phyloP scores from a whole-genome alignment of 2,797 vertebrate genomes.

The Lepilemur septentrionalis region DNA sequence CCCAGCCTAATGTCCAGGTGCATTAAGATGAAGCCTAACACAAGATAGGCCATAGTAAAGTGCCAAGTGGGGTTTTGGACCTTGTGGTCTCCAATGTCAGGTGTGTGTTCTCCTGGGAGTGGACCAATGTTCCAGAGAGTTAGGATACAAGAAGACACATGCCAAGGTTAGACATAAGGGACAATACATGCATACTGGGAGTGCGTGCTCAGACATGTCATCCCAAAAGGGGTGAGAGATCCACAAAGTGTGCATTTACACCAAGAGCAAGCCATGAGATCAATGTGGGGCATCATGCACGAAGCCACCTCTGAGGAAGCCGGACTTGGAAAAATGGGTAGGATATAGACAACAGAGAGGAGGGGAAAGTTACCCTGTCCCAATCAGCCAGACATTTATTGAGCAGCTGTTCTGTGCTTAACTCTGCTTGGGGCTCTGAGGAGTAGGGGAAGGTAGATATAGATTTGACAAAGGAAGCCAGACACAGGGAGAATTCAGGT shows the following conservation, averaged over 20 bases:
- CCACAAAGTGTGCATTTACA: not conserved
- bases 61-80: not conserved
- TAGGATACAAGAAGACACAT: not conserved
- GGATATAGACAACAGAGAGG: not conserved
- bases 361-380: not conserved
- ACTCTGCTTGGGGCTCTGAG: not conserved
- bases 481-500: not conserved
- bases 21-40: not conserved
- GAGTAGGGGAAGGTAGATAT: not conserved
- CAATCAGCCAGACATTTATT: not conserved
- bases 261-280: not conserved
- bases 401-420: not conserved
- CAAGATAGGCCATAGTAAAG: not conserved
- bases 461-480: not conserved
- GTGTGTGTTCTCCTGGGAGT: not conserved
- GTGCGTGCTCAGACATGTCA: not conserved
- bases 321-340: not conserved
- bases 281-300: not conserved
- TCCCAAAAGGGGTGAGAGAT: not conserved
- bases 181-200: not conserved
- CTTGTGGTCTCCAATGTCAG: not conserved
- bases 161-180: not conserved
- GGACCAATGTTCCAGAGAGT: not conserved
- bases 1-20: not conserved
- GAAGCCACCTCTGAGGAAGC: not conserved